These are phyloP conservation scores for Desoria tigrina DNA, from an alignment of 2,888 invertebrate species.

Conservation along the genomic window DNA sequence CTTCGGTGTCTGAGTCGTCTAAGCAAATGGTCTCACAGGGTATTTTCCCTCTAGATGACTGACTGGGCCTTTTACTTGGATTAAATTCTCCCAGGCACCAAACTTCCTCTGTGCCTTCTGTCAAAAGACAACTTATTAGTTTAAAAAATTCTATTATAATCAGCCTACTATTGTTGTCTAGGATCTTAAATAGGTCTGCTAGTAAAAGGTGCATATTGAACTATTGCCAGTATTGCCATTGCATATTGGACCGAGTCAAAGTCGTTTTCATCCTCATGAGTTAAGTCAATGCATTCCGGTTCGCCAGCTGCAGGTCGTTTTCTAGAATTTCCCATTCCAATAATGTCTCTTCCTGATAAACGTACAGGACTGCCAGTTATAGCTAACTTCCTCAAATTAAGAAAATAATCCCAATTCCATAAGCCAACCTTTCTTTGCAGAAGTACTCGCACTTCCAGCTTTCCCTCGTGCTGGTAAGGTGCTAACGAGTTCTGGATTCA, in stretches of 20 bases:
- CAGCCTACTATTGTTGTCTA: too few species aligned
- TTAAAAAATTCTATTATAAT: too few species aligned
- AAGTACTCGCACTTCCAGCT: slow-evolving; percentile 2
- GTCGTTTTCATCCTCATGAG: slow-evolving; percentile 28
- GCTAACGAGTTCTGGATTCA: neutral
- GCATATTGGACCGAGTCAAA: too few species aligned
- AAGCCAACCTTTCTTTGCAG: slow-evolving; percentile 16
- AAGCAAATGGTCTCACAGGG: too few species aligned
- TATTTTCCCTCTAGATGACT: too few species aligned
- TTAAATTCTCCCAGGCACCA: too few species aligned
- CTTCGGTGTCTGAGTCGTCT: neutral
- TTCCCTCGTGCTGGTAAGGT: neutral
- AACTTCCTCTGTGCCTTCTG: too few species aligned
- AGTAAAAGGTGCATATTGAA: too few species aligned
- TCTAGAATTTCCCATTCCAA: neutral
- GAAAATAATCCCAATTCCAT: neutral
- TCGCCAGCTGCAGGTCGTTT: neutral
- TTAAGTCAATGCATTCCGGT: slow-evolving; percentile 33
- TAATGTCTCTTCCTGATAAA: neutral
- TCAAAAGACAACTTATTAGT: too few species aligned
- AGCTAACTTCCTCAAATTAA: neutral
- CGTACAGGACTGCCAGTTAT: neutral
- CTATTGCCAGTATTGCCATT: too few species aligned
- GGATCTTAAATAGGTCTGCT: too few species aligned
- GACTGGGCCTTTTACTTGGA: too few species aligned